phyloP scores from a whole-genome alignment of 2,888 invertebrate genomes.

The Lasioglossum vierecki region DNA sequence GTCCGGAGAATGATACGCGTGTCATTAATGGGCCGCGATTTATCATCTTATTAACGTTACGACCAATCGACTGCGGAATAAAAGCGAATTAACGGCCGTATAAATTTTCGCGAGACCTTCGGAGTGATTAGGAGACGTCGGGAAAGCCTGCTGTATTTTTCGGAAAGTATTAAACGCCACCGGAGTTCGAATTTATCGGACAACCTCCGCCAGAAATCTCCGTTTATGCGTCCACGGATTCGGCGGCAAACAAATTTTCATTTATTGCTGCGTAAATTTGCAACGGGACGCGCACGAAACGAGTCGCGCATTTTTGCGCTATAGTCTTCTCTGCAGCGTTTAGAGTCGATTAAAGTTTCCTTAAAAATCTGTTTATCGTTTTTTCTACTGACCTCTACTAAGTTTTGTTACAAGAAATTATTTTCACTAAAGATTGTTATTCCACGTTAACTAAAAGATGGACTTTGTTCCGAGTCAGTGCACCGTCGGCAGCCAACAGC shows the following conservation, averaged over 20 bases:
- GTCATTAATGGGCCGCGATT: background rate
- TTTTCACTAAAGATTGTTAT: background rate
- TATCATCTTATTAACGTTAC: constrained; percentile 4
- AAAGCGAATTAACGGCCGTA: background rate
- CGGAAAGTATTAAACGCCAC: background rate
- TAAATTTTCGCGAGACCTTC: background rate
- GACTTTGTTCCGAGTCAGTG: background rate
- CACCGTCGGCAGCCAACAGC: background rate
- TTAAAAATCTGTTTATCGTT: too few relatives aligned
- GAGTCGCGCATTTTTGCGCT: background rate
- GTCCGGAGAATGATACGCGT: background rate
- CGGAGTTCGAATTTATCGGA: background rate
- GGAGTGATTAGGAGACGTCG: background rate
- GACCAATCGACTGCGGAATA: background rate
- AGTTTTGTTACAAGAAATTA: background rate
- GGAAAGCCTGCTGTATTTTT: background rate
- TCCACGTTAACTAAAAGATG: background rate
- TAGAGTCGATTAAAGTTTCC: background rate
- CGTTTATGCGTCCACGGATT: constrained; percentile 15
- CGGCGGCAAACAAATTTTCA: constrained; percentile 35
- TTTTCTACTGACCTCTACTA: too few relatives aligned
- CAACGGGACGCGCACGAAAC: background rate
- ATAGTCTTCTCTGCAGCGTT: background rate
- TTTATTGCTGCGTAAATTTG: background rate
- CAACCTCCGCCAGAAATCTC: background rate